Evolutionary conservation across 2,888 invertebrate genomes (phyloP).

Genomic region (Volucella inflata): DNA sequence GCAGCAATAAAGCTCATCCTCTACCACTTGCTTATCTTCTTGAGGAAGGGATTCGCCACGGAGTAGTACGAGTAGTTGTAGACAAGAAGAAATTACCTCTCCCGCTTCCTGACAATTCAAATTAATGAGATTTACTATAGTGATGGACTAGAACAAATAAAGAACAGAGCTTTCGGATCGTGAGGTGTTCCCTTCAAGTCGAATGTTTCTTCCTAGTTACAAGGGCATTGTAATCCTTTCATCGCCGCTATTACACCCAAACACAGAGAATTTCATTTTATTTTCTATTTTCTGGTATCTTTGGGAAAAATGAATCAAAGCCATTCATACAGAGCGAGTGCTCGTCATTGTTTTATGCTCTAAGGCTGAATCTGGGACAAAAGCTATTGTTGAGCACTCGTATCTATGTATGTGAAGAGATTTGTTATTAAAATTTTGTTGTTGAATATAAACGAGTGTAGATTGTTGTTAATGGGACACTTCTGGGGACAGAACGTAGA

Average conservation of each 20-base stretch:
- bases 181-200: conserved; percentile 8
- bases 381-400: not conserved
- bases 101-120: conserved; percentile 46
- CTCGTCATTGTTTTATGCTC: not conserved
- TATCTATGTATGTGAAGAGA: conserved; percentile 28
- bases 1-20: conserved; percentile 36
- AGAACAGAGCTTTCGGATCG: conserved; percentile 6
- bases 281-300: not conserved
- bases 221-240: conserved; percentile 14
- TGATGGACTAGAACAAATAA: conserved; percentile 46
- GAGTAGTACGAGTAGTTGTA: not conserved
- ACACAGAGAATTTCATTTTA: not conserved
- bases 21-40: conserved; percentile 1
- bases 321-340: conserved; percentile 17
- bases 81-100: conserved; percentile 15
- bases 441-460: conserved; percentile 19
- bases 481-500: not conserved
- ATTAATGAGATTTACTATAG: conserved; percentile 50
- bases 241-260: not conserved
- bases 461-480: conserved; percentile 23
- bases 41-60: conserved; percentile 42
- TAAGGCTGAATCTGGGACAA: conserved; percentile 45
- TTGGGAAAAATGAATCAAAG: conserved; percentile 30
- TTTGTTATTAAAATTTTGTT: conserved; percentile 62
- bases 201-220: conserved; percentile 35